A percentile compares a stretch with the other conserved stretches of the same genome.
These are phyloP conservation scores for Drosophila bocqueti DNA, from an alignment of 1,140 invertebrate species.

Conservation along the genomic window DNA sequence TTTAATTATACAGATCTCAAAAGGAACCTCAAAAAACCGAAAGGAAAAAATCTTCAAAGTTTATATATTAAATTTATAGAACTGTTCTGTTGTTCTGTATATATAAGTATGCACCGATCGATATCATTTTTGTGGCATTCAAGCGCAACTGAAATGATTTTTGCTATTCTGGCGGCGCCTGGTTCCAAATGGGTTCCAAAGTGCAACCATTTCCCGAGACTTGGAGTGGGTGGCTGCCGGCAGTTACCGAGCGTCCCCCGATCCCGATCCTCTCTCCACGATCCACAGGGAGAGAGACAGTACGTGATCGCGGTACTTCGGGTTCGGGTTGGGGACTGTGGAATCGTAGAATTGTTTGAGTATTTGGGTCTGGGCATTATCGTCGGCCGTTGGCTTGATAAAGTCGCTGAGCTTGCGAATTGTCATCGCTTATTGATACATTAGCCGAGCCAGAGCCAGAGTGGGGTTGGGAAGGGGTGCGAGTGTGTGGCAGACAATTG, in stretches of 20 bases:
- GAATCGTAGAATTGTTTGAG: slow-evolving; percentile 15
- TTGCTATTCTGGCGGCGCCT: slow-evolving; percentile 44
- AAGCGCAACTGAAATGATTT: slow-evolving; percentile 22
- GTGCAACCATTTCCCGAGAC: slow-evolving; percentile 51
- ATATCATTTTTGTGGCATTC: slow-evolving; percentile 6
- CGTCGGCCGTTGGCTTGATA: slow-evolving; percentile 50
- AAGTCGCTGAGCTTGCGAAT: slow-evolving; percentile 57
- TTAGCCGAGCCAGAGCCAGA: slow-evolving; percentile 1
- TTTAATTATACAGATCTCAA: no score
- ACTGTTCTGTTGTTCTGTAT: no score
- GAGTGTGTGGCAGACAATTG: slow-evolving; percentile 30
- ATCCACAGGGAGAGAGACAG: slow-evolving; percentile 6
- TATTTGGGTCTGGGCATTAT: slow-evolving; percentile 76
- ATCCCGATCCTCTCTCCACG: not conserved
- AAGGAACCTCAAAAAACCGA: no score
- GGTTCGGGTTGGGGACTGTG: slow-evolving; percentile 12
- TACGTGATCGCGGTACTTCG: slow-evolving; percentile 21
- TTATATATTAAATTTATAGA: no score
- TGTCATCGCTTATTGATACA: slow-evolving; percentile 49
- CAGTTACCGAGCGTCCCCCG: not conserved
- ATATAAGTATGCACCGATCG: slow-evolving; percentile 16
- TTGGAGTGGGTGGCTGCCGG: slow-evolving; percentile 58
- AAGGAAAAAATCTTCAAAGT: not conserved
- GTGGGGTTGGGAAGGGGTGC: not conserved
- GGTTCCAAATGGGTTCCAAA: slow-evolving; percentile 67